phyloP scores from a whole-genome alignment of 2,113 vertebrate species.

The Aphelocoma coerulescens region DNA sequence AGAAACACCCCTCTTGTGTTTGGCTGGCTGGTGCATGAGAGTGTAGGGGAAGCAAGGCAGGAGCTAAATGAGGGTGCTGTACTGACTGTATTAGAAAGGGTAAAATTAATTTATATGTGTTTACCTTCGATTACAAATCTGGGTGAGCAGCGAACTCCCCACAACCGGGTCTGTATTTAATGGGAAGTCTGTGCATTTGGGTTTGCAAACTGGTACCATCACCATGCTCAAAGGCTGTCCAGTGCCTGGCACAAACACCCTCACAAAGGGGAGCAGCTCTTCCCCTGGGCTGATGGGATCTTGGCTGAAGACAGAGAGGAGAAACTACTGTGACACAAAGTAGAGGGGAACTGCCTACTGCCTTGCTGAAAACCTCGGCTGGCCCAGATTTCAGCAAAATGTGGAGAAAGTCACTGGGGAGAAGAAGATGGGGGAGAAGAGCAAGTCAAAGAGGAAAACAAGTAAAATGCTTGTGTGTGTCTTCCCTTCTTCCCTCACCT shows the following conservation, averaged over 20 bases:
- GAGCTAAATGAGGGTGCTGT: not conserved
- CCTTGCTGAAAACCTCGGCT: not conserved
- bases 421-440: not conserved
- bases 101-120: not conserved
- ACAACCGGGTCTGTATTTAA: not conserved
- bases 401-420: not conserved
- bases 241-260: not conserved
- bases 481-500: not conserved
- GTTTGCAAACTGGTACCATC: not conserved
- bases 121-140: not conserved
- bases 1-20: not conserved
- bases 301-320: not conserved
- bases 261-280: not conserved
- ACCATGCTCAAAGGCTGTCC: not conserved
- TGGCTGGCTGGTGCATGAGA: not conserved
- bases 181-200: not conserved
- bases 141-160: not conserved
- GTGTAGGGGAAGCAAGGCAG: not conserved
- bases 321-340: not conserved
- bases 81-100: not conserved
- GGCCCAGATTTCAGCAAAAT: not conserved
- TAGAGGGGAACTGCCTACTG: not conserved
- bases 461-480: not conserved
- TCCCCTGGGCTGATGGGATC: not conserved
- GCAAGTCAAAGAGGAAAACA: not conserved